These are phyloP conservation scores for Leptinotarsa juncta DNA, from an alignment of 2,888 invertebrate genomes.

Conservation along the genomic window DNA sequence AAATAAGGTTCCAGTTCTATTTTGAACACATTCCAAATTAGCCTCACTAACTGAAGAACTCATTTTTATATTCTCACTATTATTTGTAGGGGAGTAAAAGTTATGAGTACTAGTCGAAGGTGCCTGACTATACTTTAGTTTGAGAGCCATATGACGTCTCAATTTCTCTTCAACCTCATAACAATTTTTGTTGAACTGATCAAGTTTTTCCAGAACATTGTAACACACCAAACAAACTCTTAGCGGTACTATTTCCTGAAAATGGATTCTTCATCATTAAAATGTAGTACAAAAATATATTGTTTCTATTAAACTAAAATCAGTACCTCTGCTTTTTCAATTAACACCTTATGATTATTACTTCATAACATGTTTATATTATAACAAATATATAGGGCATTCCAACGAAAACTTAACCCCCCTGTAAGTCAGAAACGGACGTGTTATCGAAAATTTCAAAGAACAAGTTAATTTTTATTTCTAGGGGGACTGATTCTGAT, in stretches of 20 bases:
- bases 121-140: conserved; percentile 1
- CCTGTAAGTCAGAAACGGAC: too few species aligned
- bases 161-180: conserved; percentile 22
- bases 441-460: too few species aligned
- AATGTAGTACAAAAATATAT: too few species aligned
- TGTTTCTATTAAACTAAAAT: too few species aligned
- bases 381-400: too few species aligned
- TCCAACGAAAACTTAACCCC: too few species aligned
- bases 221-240: conserved; percentile 20
- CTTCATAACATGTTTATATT: too few species aligned
- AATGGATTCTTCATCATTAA: background rate
- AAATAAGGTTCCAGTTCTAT: too few species aligned
- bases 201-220: conserved; percentile 21
- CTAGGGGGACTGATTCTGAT: too few species aligned
- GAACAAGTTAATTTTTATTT: too few species aligned
- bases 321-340: too few species aligned
- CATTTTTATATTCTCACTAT: background rate
- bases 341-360: too few species aligned
- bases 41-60: background rate
- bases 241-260: conserved; percentile 21
- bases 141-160: conserved; percentile 10
- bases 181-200: conserved; percentile 21
- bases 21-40: background rate
- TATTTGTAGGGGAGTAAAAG: background rate
- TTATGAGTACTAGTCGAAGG: conserved; percentile 9